These are phyloP conservation scores for Loripinus fragilis DNA, from an alignment of 2,888 invertebrate genomes.

Conservation along the genomic window DNA sequence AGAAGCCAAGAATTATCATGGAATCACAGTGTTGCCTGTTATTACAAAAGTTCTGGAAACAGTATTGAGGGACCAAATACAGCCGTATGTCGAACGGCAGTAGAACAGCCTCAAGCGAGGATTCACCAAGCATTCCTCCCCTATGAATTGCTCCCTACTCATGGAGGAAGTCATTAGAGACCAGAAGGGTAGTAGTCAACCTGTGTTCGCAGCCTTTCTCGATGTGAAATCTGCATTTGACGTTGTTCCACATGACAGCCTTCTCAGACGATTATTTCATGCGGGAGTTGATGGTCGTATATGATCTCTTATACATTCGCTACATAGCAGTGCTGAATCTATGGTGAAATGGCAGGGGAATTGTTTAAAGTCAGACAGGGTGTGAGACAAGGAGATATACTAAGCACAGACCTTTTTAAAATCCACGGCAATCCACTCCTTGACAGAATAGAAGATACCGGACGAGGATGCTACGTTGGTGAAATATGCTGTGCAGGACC, in stretches of 20 bases:
- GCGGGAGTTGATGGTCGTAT: no score
- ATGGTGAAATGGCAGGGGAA: no score
- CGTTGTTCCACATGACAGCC: no score
- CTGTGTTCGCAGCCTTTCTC: not conserved
- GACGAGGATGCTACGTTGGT: not conserved
- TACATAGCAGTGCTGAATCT: not conserved
- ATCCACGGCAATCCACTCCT: constrained; percentile 5
- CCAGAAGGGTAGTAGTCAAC: constrained; percentile 2
- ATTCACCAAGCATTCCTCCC: constrained; percentile 29
- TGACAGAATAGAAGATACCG: not conserved
- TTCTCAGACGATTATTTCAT: no score
- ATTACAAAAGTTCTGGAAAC: constrained; percentile 26
- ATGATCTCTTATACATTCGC: not conserved
- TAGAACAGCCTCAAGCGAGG: constrained; percentile 21
- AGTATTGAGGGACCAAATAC: no score
- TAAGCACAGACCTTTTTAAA: no score
- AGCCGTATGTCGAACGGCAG: not conserved
- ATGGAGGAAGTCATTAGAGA: no score
- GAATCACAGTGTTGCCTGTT: constrained; percentile 34
- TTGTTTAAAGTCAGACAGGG: not conserved
- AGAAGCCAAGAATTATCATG: no score
- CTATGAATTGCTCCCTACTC: constrained; percentile 18
- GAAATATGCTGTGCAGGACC: no score
- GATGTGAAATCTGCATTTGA: no score
- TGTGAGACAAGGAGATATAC: not conserved